A percentile compares a stretch with the other conserved stretches of the same genome.
phyloP scores from a whole-genome alignment of 2,888 invertebrate species.

The Clistopyga incitator region DNA sequence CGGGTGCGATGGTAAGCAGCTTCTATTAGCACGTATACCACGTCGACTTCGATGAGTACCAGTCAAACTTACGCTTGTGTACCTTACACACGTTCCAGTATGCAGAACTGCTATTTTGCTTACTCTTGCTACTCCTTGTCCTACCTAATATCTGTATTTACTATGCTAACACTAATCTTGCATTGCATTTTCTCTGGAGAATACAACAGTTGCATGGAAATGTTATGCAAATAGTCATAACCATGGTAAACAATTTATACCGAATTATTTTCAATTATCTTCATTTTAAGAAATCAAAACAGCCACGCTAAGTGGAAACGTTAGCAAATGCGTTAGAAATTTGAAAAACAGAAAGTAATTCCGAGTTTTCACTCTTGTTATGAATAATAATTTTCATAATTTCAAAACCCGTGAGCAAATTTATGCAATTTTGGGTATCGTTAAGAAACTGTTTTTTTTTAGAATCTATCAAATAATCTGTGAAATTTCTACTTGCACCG shows the following conservation, averaged over 20 bases:
- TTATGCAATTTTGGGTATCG: no score
- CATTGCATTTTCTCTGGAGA: background rate
- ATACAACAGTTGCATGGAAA: background rate
- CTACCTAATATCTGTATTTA: background rate
- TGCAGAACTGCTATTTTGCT: conserved; percentile 21
- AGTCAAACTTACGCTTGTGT: conserved; percentile 30
- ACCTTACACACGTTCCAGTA: conserved; percentile 30
- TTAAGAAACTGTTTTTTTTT: no score
- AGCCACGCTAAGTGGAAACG: background rate
- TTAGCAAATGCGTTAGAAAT: no score
- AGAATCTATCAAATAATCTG: no score
- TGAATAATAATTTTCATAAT: no score
- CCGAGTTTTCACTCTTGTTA: no score
- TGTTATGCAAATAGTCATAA: background rate
- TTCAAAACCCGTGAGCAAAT: no score
- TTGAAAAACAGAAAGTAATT: no score
- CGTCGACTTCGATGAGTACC: conserved; percentile 24
- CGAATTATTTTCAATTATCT: background rate
- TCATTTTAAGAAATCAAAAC: background rate
- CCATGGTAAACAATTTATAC: background rate
- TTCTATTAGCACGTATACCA: conserved; percentile 40
- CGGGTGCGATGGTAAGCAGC: background rate
- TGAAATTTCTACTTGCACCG: no score
- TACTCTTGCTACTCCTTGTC: conserved; percentile 15
- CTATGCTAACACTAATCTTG: background rate